phyloP scores from a whole-genome alignment of 2,888 invertebrate species.

The Macropis europaea region DNA sequence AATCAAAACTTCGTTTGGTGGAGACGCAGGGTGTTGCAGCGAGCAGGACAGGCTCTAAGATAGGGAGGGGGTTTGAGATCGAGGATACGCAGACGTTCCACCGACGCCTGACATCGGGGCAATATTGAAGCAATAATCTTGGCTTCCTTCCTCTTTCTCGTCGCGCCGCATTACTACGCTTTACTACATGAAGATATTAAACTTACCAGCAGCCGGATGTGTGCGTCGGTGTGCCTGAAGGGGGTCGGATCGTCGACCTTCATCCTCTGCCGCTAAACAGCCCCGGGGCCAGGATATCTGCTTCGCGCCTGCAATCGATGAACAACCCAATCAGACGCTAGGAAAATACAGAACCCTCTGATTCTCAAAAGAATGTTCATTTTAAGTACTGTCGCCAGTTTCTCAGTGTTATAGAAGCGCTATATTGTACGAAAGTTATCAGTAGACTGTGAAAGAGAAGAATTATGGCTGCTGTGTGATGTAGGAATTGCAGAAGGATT shows the following conservation, averaged over 20 bases:
- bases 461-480: no score
- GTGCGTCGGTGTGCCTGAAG: not conserved
- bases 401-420: no score
- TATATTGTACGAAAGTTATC: no score
- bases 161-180: slow-evolving; percentile 45
- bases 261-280: slow-evolving; percentile 37
- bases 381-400: no score
- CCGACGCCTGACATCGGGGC: slow-evolving; percentile 72
- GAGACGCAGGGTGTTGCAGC: not conserved
- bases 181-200: slow-evolving; percentile 69
- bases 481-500: no score
- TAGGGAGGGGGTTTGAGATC: not conserved
- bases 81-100: slow-evolving; percentile 65
- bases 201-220: slow-evolving; percentile 58
- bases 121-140: slow-evolving; percentile 79
- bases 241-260: slow-evolving; percentile 18
- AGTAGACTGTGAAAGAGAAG: no score
- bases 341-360: not conserved
- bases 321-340: slow-evolving; percentile 29
- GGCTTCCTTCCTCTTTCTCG: slow-evolving; percentile 52
- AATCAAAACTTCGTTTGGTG: no score
- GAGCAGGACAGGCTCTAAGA: slow-evolving; percentile 8
- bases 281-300: slow-evolving; percentile 35
- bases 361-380: no score
- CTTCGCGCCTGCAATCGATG: slow-evolving; percentile 41